phyloP scores from a whole-genome alignment of 23 tunicate genomes.

The Styela clava region DNA sequence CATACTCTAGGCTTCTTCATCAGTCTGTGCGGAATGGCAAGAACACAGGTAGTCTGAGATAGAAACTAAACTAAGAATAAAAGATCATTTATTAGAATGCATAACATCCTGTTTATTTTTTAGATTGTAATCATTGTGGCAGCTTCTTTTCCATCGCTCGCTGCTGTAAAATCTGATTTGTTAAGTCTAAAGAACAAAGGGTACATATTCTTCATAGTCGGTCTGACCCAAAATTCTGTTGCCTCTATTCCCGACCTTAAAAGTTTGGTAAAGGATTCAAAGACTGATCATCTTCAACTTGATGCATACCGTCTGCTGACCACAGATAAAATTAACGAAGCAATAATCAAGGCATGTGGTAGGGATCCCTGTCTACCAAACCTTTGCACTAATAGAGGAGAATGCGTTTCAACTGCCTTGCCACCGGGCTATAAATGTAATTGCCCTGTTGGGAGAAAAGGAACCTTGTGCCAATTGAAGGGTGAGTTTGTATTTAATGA shows the following conservation, averaged over 20 bases:
- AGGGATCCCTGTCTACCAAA: conserved; percentile 8
- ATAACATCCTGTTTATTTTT: too few relatives aligned
- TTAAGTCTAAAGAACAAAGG: neutral
- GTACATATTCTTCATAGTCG: neutral
- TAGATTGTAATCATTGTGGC: neutral
- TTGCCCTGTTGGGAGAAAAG: neutral
- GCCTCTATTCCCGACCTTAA: neutral
- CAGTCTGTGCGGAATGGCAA: too few relatives aligned
- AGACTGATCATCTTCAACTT: neutral
- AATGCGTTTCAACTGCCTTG: neutral
- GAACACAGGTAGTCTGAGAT: too few relatives aligned
- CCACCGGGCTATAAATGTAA: neutral
- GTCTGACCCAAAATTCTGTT: neutral
- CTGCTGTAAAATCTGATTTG: neutral
- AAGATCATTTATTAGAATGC: too few relatives aligned
- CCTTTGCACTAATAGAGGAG: neutral
- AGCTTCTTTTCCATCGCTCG: neutral
- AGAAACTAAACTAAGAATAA: too few relatives aligned
- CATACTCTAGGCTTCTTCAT: too few relatives aligned
- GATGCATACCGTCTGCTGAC: neutral
- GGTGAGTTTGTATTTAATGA: too few relatives aligned
- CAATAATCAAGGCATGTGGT: neutral
- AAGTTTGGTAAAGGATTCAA: neutral
- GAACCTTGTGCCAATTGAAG: neutral
- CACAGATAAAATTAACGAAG: neutral